Conservation (phyloP, 2,113 vertebrate species). For the Theristicus caerulescens region DNA sequence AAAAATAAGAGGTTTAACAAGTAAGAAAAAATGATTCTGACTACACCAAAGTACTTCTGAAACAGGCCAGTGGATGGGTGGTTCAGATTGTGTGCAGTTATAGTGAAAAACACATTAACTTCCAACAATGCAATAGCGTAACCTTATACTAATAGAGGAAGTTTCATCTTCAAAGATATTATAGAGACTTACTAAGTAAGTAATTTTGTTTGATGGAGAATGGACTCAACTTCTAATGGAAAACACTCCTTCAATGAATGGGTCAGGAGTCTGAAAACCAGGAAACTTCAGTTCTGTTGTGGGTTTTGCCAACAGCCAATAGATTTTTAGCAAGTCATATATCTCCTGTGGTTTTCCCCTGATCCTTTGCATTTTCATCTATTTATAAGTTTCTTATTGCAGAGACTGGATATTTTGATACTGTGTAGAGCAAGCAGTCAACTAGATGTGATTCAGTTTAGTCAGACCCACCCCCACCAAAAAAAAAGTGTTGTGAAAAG, state of each 20-base stretch:
- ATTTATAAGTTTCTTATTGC: not conserved
- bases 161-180: not conserved
- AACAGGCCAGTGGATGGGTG: not conserved
- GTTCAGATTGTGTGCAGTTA: not conserved
- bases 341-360: not conserved
- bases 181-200: not conserved
- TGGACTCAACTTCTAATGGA: not conserved
- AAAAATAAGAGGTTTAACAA: not conserved
- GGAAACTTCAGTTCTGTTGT: not conserved
- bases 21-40: not conserved
- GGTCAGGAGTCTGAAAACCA: not conserved
- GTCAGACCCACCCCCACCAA: accelerated
- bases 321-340: not conserved
- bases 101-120: not conserved
- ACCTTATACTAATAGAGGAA: not conserved
- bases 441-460: not conserved
- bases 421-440: not conserved
- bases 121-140: not conserved
- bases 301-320: not conserved
- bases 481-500: not conserved
- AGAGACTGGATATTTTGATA: not conserved
- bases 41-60: not conserved
- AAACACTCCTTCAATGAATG: not conserved
- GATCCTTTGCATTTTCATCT: not conserved
- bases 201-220: not conserved